Conservation (phyloP, 2,888 invertebrate species). For the Ennomos quercinarius region DNA sequence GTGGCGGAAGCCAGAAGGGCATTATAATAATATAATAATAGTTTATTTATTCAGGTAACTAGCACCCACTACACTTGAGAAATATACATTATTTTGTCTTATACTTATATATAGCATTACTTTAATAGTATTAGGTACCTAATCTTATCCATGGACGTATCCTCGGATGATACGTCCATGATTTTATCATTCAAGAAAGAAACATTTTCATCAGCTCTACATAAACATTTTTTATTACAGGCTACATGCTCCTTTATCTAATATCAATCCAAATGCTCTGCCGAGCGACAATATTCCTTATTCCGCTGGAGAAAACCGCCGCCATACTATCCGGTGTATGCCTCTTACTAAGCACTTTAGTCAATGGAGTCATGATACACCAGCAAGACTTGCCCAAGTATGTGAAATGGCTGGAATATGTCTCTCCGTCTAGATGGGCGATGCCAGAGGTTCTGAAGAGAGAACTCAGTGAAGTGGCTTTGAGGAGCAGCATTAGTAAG, state of each 20-base stretch:
- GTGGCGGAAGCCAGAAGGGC: no score
- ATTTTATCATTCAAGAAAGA: no score
- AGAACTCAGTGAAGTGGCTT: constrained; percentile 88
- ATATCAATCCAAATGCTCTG: constrained; percentile 89
- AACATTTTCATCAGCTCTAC: background rate
- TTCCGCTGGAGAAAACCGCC: constrained; percentile 88
- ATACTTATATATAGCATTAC: no score
- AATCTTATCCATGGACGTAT: no score
- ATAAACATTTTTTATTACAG: constrained; percentile 63
- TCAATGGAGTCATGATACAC: constrained; percentile 89
- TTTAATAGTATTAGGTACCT: no score
- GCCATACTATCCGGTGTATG: constrained; percentile 86
- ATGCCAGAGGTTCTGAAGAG: constrained; percentile 87
- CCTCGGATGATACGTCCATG: no score
- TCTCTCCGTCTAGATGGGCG: constrained; percentile 91
- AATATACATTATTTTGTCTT: no score
- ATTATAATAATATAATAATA: no score
- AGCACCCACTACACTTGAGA: no score
- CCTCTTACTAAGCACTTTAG: constrained; percentile 86
- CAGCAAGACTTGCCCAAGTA: constrained; percentile 88
- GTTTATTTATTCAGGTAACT: no score
- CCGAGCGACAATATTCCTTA: constrained; percentile 88
- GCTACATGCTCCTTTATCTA: constrained; percentile 89
- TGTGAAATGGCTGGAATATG: constrained; percentile 87
- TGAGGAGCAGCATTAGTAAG: constrained; percentile 81